Evolutionary conservation across 2,113 vertebrate species (phyloP).

Genomic region (Pachypanchax playfairii): DNA sequence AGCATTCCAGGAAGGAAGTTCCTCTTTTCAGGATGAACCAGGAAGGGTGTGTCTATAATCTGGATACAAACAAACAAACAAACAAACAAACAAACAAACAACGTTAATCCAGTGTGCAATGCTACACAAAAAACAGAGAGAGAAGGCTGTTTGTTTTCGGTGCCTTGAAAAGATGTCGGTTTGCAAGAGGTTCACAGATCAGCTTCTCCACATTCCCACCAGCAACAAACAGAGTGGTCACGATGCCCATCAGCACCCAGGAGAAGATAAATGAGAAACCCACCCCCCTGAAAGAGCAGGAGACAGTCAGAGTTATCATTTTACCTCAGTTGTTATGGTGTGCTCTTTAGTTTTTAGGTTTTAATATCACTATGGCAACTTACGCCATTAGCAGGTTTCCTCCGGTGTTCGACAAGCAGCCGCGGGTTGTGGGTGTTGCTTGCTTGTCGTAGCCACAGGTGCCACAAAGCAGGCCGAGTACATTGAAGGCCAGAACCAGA

Average conservation of each 20-base stretch:
- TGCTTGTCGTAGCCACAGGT: conserved; percentile 86
- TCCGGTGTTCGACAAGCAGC: conserved; percentile 93
- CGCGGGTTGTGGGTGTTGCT: conserved; percentile 89
- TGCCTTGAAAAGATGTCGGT: conserved; percentile 88
- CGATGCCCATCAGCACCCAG: conserved; percentile 91
- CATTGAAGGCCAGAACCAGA: conserved; percentile 87
- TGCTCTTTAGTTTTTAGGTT: background rate
- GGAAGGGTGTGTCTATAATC: conserved; percentile 92
- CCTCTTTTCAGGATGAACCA: conserved; percentile 86
- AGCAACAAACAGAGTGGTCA: conserved; percentile 84
- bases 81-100: conserved; percentile 38
- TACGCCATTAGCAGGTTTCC: conserved; percentile 96
- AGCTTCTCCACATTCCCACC: conserved; percentile 93
- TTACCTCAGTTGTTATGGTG: background rate
- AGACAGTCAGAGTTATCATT: background rate
- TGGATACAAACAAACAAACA: conserved; percentile 64
- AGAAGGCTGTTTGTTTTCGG: conserved; percentile 5
- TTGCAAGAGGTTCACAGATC: conserved; percentile 91
- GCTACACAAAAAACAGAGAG: background rate
- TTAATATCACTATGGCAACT: conserved; percentile 50
- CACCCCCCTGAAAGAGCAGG: conserved; percentile 82
- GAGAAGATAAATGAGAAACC: conserved; percentile 92
- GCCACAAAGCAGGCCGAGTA: conserved; percentile 90
- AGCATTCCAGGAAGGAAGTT: conserved; percentile 89
- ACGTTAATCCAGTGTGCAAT: background rate